These are phyloP conservation scores for Hydrotaea diabolus DNA, from an alignment of 2,888 invertebrate species.

Conservation along the genomic window DNA sequence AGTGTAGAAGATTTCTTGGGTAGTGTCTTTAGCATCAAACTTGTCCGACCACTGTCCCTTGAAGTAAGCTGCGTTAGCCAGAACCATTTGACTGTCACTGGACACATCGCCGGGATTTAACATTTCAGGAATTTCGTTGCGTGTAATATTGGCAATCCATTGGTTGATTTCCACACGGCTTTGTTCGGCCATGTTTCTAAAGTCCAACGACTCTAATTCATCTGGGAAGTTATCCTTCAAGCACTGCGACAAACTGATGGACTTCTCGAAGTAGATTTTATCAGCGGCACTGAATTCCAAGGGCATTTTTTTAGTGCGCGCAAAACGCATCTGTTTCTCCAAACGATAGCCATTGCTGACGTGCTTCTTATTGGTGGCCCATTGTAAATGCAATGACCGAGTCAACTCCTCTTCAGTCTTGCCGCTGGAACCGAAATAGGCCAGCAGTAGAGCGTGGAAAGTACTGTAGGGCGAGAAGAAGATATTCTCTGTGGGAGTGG, in stretches of 20 bases:
- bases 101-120: slow-evolving; percentile 85
- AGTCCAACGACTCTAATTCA: slow-evolving; percentile 85
- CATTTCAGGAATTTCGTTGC: slow-evolving; percentile 88
- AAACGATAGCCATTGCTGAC: slow-evolving; percentile 87
- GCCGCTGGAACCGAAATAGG: slow-evolving; percentile 89
- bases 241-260: slow-evolving; percentile 83
- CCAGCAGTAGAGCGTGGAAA: slow-evolving; percentile 89
- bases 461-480: slow-evolving; percentile 95
- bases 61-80: slow-evolving; percentile 94
- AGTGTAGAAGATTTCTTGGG: slow-evolving; percentile 88
- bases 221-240: slow-evolving; percentile 85
- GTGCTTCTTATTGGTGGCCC: slow-evolving; percentile 85
- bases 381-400: slow-evolving; percentile 74
- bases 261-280: slow-evolving; percentile 85
- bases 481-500: slow-evolving; percentile 87
- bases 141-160: slow-evolving; percentile 89
- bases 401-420: slow-evolving; percentile 84
- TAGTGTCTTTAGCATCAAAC: slow-evolving; percentile 87
- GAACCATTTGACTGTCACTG: slow-evolving; percentile 85
- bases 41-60: slow-evolving; percentile 90
- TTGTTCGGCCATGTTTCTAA: slow-evolving; percentile 83
- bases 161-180: slow-evolving; percentile 86
- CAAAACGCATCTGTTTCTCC: slow-evolving; percentile 84
- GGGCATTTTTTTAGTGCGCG: slow-evolving; percentile 83
- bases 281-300: slow-evolving; percentile 90